Evolutionary conservation across 2,888 invertebrate species (phyloP).

Genomic region (Artemia sp.): DNA sequence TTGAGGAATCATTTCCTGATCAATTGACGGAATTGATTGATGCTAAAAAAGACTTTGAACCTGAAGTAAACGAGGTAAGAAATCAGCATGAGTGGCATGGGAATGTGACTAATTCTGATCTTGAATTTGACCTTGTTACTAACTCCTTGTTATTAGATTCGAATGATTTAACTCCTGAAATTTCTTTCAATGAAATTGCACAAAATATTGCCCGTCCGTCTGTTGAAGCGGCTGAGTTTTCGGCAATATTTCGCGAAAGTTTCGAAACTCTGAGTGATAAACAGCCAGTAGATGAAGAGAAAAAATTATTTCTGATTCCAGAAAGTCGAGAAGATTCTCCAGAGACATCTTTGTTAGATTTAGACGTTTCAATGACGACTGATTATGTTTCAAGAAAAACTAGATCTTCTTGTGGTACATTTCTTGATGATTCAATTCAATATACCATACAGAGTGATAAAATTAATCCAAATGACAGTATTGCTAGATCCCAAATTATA

Average conservation of each 20-base stretch:
- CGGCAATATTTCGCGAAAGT: not conserved
- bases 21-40: no score
- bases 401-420: not conserved
- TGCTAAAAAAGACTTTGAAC: no score
- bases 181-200: not conserved
- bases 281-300: not conserved
- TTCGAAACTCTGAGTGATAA: not conserved
- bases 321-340: not conserved
- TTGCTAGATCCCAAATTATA: not conserved
- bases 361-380: not conserved
- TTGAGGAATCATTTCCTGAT: no score
- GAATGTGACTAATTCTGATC: not conserved
- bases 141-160: not conserved
- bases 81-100: not conserved
- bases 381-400: not conserved
- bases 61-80: no score
- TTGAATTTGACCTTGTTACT: not conserved
- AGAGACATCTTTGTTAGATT: not conserved
- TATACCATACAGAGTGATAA: not conserved
- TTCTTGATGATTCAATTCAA: conserved; percentile 1
- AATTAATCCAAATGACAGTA: not conserved
- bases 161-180: conserved; percentile 7
- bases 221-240: conserved; percentile 11
- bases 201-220: conserved; percentile 13
- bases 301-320: not conserved